Percentiles rank a stretch among this genome's conserved stretches.
These are phyloP conservation scores for Odontocerum albicorne DNA, from an alignment of 2,888 invertebrate genomes.

Conservation along the genomic window DNA sequence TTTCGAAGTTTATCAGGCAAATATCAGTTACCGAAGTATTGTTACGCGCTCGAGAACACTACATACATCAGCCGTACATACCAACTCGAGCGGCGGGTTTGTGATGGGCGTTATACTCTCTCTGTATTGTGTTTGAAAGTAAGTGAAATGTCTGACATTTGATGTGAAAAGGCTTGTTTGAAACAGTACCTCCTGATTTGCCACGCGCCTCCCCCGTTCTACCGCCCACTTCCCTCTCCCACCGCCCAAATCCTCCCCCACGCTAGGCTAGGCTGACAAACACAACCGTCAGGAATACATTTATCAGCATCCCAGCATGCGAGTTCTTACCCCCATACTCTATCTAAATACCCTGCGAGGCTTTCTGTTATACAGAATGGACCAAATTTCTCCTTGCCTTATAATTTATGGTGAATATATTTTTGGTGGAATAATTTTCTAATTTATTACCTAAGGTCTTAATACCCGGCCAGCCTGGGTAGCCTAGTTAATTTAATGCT, in stretches of 20 bases:
- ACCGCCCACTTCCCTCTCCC: constrained; percentile 39
- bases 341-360: constrained; percentile 6
- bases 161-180: constrained; percentile 8
- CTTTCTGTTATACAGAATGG: constrained; percentile 6
- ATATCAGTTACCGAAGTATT: too few species aligned
- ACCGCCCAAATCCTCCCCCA: constrained; percentile 1
- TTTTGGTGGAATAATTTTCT: background rate
- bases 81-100: too few species aligned
- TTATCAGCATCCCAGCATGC: constrained; percentile 33
- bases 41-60: too few species aligned
- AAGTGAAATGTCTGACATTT: constrained; percentile 4
- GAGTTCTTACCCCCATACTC: too few species aligned
- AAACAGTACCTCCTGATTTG: constrained; percentile 8
- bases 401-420: background rate
- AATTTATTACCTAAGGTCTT: background rate
- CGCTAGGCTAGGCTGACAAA: constrained; percentile 31
- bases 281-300: constrained; percentile 36
- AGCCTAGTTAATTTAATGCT: too few species aligned
- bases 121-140: background rate
- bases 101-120: background rate
- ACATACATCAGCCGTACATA: too few species aligned
- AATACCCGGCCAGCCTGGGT: too few species aligned
- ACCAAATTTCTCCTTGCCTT: background rate
- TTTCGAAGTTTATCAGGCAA: too few species aligned
- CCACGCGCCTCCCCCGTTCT: background rate